Evolutionary conservation across 2,888 invertebrate species (phyloP), one percentile per base, ranked within the genome.

Genomic region (Chelonus formosanus): DNA sequence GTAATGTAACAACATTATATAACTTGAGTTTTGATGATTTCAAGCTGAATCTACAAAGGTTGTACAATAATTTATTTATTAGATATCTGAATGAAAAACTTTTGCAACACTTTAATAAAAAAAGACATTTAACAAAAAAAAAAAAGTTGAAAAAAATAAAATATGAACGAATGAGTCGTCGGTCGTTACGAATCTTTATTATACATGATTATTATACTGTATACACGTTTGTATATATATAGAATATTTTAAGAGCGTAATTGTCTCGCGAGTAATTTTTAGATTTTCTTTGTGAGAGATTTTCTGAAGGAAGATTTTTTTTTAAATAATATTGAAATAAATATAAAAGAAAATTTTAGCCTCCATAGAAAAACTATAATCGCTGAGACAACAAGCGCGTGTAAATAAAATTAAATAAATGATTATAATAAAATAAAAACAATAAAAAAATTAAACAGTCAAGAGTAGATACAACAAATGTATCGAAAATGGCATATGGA

Each of bases 221-320:
- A 70, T 67, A 71, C 73, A 70, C 73, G 74, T 78, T 78, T 78
- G 78, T 78, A 78, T 71, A 78, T 77, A 78, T 74, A 70, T 69
- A 73, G 77, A 77, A 63, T 76, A 74, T 75, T 76, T 70, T 74
- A 74, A 74, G 71, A 73, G 72, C 73, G 73, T 70, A 67, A 20
- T 20, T 75, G 60, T 47, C 65, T 35, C 55, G 45, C 47, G 35
- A 50, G 44, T 55, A 44, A 58, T 54, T 35, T 32, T 69, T 69
- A 72, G 68, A 72, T 65, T 67, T 67, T 31, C 43, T 57, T 63
- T 58, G 57, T 48, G 57, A 61, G 31, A 48, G 63, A 48, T 58
- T 20, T 20, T 20, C 20, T 20, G 20, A 20, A 1, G 20, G 2
- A 20, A 20, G 20, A 20, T 20, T 20, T 20, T 20, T 20, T 2